Evolutionary conservation across 64 coral and sea anemone species (phyloP).

Genomic region (Dendronephthya gigantea): DNA sequence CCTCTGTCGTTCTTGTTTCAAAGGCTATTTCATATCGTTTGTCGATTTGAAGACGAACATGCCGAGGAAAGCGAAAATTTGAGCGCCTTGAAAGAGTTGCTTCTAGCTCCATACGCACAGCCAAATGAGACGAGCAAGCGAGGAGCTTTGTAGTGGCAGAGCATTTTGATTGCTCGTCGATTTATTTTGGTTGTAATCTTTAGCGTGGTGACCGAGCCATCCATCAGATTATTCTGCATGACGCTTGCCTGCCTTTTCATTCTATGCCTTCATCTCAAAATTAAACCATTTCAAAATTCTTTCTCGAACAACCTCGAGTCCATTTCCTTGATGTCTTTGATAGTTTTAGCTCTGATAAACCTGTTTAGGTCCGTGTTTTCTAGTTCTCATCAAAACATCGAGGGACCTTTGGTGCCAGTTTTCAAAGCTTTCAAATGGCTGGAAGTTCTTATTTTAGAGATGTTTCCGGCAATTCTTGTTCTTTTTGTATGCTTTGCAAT

Average conservation of each 20-base stretch:
- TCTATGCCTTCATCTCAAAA: not conserved
- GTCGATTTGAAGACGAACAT: not conserved
- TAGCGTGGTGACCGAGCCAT: not conserved
- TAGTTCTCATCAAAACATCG: not conserved
- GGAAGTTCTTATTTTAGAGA: not conserved
- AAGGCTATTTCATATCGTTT: not conserved
- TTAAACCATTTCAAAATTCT: not conserved
- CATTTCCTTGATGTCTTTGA: not conserved
- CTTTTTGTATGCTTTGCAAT: not conserved
- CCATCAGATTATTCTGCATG: not conserved
- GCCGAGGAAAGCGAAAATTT: not conserved
- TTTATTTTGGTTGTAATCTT: not conserved
- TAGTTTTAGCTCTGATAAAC: not conserved
- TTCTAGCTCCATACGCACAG: not conserved
- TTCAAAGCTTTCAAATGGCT: not conserved
- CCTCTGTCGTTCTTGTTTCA: constrained; percentile 8
- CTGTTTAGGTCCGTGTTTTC: not conserved
- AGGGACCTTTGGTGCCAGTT: not conserved
- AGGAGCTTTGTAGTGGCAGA: constrained; percentile 1
- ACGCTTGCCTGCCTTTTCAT: not conserved
- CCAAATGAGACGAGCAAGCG: not conserved
- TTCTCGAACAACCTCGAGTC: not conserved
- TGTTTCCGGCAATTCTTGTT: not conserved
- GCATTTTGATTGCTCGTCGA: not conserved
- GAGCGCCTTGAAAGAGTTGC: not conserved